These are phyloP conservation scores for Melitaea cinxia DNA, from an alignment of 1,140 invertebrate species.

Conservation along the genomic window DNA sequence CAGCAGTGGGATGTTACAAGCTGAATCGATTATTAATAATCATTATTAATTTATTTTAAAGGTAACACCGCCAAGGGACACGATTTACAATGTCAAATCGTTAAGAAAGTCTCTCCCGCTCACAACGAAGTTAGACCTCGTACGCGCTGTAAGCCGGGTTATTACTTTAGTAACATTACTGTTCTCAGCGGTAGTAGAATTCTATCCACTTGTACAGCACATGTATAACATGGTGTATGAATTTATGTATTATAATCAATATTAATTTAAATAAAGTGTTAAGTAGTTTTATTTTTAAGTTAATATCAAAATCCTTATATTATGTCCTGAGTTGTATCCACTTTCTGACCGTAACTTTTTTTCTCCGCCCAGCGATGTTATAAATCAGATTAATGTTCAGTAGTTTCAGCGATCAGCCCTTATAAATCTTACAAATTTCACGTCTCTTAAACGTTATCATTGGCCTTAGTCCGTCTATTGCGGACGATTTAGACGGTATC, in stretches of 20 bases:
- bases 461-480: too few species aligned
- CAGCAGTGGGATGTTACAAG: too few species aligned
- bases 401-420: too few species aligned
- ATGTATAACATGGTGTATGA: slow-evolving; percentile 47
- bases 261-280: slow-evolving; percentile 5
- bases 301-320: too few species aligned
- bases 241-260: slow-evolving; percentile 45
- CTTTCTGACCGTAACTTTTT: too few species aligned
- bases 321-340: too few species aligned
- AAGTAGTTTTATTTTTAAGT: background rate
- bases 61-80: slow-evolving; percentile 55
- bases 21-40: background rate
- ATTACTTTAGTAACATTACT: slow-evolving; percentile 48
- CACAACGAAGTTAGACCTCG: slow-evolving; percentile 48
- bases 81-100: slow-evolving; percentile 43
- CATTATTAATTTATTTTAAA: too few species aligned
- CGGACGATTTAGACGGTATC: too few species aligned
- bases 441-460: too few species aligned
- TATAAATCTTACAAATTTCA: too few species aligned
- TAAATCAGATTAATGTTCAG: too few species aligned
- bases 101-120: slow-evolving; percentile 52
- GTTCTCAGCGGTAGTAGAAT: slow-evolving; percentile 50
- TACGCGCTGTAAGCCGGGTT: slow-evolving; percentile 52
- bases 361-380: too few species aligned
- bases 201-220: slow-evolving; percentile 52